Evolutionary conservation across 2,888 invertebrate genomes (phyloP), one percentile per base, ranked within the genome.

Genomic region (Pegoplata infirma): DNA sequence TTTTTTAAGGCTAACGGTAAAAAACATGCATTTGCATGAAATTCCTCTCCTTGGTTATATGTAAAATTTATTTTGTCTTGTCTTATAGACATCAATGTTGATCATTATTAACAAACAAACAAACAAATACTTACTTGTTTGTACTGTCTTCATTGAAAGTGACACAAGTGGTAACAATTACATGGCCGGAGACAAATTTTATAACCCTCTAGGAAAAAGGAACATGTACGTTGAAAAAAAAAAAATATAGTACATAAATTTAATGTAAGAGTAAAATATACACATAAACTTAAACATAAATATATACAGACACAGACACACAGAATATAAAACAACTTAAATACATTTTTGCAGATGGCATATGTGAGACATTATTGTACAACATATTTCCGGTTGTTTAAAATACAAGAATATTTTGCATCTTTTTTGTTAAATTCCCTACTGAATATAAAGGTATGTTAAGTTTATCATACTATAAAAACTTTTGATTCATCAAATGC

Each of bases 151-250:
- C 46, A 71, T 58, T 69, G 79, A 83, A 83, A 82, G 82, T 86
- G 87, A 82, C 87, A 86, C 88, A 88, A 88, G 88, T 87, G 88
- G 85, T 87, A 86, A 84, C 82, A 88, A 88, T 88, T 88, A 87
- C 86, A 87, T 83, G 82, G 81, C 80, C 81, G 71, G 36, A 75
- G 79, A 75, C 75, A 79, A 63, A 68, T 71, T 67, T 58, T 55
- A 76, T 74, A 74, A 69, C 69, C 61, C 66, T 63, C 17, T 17
- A 63, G 21, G 23, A 28, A 53, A 25, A 71, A 63, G 47, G 36
- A 74, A 63, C 51, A 76, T 72, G 14, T 53, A 76, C 21, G 68
- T 68, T 32, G 68, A 64, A 49, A 49, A 66, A 28, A 76, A 53
- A 49, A 47, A 56, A 66, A 59, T 56, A 56, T 3, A 56, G 49